phyloP scores from a whole-genome alignment of 2,888 invertebrate genomes.

The Synergus gifuensis region DNA sequence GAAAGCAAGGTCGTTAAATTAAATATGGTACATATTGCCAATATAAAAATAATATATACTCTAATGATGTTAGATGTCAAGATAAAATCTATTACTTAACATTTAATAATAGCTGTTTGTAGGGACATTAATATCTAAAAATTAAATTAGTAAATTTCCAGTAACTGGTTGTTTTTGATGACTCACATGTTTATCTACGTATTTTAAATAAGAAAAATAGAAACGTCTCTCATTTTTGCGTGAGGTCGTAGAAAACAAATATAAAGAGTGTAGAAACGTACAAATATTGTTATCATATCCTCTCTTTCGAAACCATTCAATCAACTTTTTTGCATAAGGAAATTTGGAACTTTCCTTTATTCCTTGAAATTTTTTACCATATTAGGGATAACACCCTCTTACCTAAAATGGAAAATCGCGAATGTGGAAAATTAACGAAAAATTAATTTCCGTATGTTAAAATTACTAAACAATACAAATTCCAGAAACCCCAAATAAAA shows the following conservation, averaged over 20 bases:
- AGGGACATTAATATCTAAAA: neutral
- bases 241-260: neutral
- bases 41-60: neutral
- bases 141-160: neutral
- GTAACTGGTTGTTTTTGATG: neutral
- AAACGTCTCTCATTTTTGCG: neutral
- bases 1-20: conserved; percentile 1
- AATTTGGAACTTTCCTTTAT: too few relatives aligned
- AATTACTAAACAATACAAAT: too few relatives aligned
- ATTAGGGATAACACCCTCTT: too few relatives aligned
- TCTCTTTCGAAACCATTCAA: too few relatives aligned
- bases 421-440: too few relatives aligned
- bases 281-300: too few relatives aligned
- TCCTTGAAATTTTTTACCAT: too few relatives aligned
- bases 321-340: too few relatives aligned
- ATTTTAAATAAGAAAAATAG: neutral
- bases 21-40: neutral
- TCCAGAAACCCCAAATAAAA: too few relatives aligned
- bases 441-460: too few relatives aligned
- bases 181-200: neutral
- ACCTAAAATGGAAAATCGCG: too few relatives aligned
- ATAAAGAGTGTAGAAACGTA: too few relatives aligned
- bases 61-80: neutral
- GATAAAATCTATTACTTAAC: neutral
- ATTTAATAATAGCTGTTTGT: neutral